Conservation (phyloP, 1,140 invertebrate genomes). For the Heliothis virescens region DNA sequence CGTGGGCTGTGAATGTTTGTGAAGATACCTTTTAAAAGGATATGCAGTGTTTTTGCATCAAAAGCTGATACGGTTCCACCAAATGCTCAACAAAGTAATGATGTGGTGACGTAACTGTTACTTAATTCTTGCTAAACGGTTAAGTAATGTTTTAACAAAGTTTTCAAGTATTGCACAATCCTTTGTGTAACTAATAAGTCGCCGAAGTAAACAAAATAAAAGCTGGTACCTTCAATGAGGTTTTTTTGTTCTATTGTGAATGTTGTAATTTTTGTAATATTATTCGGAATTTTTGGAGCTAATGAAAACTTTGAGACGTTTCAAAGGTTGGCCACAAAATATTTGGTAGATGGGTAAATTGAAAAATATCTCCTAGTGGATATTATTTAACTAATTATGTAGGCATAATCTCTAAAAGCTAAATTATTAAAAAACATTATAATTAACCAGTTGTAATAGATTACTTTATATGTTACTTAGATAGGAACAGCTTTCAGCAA, state of each 20-base stretch:
- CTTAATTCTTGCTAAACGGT: constrained; percentile 6
- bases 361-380: too few relatives aligned
- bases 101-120: background rate
- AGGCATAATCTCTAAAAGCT: too few relatives aligned
- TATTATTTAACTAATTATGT: too few relatives aligned
- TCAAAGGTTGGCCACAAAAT: too few relatives aligned
- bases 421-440: too few relatives aligned
- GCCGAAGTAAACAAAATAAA: background rate
- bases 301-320: too few relatives aligned
- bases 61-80: constrained; percentile 19
- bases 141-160: background rate
- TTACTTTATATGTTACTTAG: too few relatives aligned
- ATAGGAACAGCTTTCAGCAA: too few relatives aligned
- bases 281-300: background rate
- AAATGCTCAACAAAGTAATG: constrained; percentile 38
- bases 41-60: constrained; percentile 8
- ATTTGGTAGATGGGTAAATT: too few relatives aligned
- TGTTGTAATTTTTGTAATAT: background rate
- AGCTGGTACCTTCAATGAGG: background rate
- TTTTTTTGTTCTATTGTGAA: background rate
- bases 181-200: constrained; percentile 15
- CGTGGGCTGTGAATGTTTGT: constrained; percentile 50
- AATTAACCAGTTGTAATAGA: too few relatives aligned
- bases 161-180: constrained; percentile 12
- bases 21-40: constrained; percentile 27